Conservation (phyloP, 2,113 vertebrate genomes). For the Gymnogyps californianus region DNA sequence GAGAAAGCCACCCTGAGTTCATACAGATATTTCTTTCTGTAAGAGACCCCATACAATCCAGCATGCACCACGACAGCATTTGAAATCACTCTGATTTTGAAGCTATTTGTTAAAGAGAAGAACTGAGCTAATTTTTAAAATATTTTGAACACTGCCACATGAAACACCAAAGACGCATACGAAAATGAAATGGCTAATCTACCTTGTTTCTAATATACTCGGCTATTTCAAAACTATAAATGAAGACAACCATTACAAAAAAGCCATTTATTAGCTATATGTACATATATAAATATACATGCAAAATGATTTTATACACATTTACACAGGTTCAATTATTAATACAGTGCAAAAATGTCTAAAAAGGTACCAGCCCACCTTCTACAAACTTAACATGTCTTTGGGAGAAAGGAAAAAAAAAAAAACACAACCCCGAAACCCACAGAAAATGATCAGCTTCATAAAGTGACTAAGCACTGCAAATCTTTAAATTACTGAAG, state of each 20-base stretch:
- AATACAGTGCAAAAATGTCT: constrained; percentile 60
- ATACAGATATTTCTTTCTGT: neutral
- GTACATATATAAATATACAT: constrained; percentile 46
- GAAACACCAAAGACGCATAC: neutral
- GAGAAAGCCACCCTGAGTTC: neutral
- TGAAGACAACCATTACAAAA: neutral
- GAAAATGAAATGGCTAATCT: neutral
- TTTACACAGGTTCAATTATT: constrained; percentile 39
- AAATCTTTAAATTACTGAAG: neutral
- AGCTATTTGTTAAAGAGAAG: neutral
- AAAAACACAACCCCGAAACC: too few species aligned
- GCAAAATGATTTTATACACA: constrained; percentile 35
- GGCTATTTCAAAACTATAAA: neutral
- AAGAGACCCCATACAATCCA: neutral
- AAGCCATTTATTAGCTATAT: constrained; percentile 59
- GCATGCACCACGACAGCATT: accelerated
- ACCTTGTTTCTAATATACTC: neutral
- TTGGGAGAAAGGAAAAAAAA: neutral
- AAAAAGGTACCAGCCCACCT: constrained; percentile 38
- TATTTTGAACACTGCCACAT: neutral
- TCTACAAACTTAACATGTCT: neutral
- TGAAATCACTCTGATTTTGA: neutral
- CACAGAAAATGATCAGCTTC: neutral
- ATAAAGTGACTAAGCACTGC: neutral
- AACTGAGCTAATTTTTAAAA: neutral